Evolutionary conservation across 2,888 invertebrate genomes (phyloP).

Genomic region (Leistus spinibarbis): DNA sequence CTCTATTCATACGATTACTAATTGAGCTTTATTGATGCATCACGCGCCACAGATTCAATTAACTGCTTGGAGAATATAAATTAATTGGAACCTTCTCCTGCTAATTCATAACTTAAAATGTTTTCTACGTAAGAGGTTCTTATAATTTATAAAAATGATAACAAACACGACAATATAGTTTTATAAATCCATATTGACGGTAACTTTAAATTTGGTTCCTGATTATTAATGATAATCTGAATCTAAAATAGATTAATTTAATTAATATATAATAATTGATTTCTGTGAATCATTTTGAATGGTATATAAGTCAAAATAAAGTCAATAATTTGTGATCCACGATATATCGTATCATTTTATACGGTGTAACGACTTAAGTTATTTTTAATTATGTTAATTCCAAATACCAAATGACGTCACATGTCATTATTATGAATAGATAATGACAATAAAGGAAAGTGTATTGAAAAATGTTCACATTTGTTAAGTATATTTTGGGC

Average conservation of each 20-base stretch:
- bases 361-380: neutral
- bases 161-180: too few relatives aligned
- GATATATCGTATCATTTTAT: neutral
- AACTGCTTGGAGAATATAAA: neutral
- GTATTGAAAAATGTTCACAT: neutral
- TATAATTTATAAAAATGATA: too few relatives aligned
- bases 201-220: too few relatives aligned
- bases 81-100: neutral
- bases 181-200: too few relatives aligned
- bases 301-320: too few relatives aligned
- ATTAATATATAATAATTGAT: too few relatives aligned
- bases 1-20: constrained; percentile 7
- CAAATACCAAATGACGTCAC: neutral
- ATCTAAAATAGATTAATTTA: too few relatives aligned
- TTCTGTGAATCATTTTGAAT: too few relatives aligned
- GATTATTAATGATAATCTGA: too few relatives aligned
- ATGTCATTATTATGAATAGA: neutral
- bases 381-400: neutral
- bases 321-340: neutral
- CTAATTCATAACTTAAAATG: neutral
- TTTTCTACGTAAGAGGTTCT: too few relatives aligned
- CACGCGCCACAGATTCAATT: constrained; percentile 9
- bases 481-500: neutral
- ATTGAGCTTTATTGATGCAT: constrained; percentile 7
- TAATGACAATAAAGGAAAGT: neutral